A percentile compares a stretch with the other conserved stretches of the same genome.
These are phyloP conservation scores for Tridacna crocea DNA, from an alignment of 2,888 invertebrate genomes.

Conservation along the genomic window DNA sequence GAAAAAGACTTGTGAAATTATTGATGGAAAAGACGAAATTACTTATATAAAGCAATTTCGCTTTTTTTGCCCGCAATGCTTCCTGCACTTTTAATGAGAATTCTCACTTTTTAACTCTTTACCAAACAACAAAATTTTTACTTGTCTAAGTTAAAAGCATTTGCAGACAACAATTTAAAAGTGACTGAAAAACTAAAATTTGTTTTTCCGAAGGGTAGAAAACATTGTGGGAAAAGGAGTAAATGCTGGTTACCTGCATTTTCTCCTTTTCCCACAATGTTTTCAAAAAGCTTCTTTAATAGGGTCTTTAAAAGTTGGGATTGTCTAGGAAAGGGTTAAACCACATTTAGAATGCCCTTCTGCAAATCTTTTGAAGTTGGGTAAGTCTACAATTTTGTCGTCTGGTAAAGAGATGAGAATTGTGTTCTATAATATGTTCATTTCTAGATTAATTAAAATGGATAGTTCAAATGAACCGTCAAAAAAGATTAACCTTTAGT, in stretches of 20 bases:
- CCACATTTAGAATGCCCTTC: background rate
- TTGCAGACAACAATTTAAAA: no score
- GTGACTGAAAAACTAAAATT: no score
- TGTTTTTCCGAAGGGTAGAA: no score
- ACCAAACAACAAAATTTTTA: no score
- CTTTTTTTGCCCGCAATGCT: background rate
- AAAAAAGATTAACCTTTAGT: no score
- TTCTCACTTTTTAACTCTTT: background rate
- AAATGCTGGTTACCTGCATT: no score
- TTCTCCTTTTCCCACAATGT: no score
- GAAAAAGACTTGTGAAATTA: background rate
- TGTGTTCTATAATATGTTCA: background rate
- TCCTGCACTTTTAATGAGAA: background rate
- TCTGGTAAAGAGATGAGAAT: background rate
- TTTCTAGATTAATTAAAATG: no score
- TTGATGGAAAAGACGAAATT: background rate
- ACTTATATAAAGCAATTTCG: background rate
- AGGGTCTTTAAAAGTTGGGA: background rate
- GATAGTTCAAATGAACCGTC: no score
- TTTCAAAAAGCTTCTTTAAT: background rate
- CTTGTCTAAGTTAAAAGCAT: no score
- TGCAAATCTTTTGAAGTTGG: background rate
- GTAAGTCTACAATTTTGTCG: background rate
- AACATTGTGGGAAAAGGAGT: no score
- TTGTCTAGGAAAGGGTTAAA: background rate